These are phyloP conservation scores for Tuta absoluta DNA, from an alignment of 2,888 invertebrate species.

Conservation along the genomic window DNA sequence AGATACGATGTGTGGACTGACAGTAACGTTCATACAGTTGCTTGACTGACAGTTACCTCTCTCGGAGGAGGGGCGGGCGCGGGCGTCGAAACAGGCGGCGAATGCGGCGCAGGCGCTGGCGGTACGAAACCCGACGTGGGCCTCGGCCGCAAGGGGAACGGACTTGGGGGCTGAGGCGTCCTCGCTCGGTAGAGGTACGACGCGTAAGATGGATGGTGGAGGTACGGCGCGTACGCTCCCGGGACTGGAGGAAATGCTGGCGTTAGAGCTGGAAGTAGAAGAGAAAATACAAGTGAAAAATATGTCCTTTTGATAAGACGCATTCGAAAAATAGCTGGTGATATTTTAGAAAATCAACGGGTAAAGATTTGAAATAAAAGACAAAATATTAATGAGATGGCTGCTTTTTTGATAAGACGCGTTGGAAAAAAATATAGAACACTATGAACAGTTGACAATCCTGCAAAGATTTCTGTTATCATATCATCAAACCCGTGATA, in stretches of 20 bases:
- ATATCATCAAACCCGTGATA: too few species aligned
- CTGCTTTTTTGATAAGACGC: too few species aligned
- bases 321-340: too few species aligned
- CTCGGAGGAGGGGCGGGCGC: slow-evolving; percentile 63
- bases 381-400: too few species aligned
- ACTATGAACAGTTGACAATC: too few species aligned
- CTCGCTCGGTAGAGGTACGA: slow-evolving; percentile 70
- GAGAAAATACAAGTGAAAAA: neutral
- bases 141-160: slow-evolving; percentile 67
- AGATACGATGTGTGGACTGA: too few species aligned
- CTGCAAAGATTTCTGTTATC: too few species aligned
- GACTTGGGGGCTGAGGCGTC: slow-evolving; percentile 58
- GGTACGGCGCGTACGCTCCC: slow-evolving; percentile 67
- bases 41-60: slow-evolving; percentile 53
- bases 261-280: slow-evolving; percentile 30
- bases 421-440: too few species aligned
- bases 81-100: slow-evolving; percentile 64
- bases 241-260: slow-evolving; percentile 62
- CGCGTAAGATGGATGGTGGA: slow-evolving; percentile 59
- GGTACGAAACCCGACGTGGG: slow-evolving; percentile 73
- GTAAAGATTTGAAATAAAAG: too few species aligned
- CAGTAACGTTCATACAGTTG: neutral
- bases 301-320: neutral
- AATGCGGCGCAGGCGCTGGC: slow-evolving; percentile 68
- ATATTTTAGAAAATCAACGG: too few species aligned